Percentiles rank a stretch among this genome's conserved stretches.
phyloP scores from a whole-genome alignment of 2,113 vertebrate genomes.

The Ifrita kowaldi region DNA sequence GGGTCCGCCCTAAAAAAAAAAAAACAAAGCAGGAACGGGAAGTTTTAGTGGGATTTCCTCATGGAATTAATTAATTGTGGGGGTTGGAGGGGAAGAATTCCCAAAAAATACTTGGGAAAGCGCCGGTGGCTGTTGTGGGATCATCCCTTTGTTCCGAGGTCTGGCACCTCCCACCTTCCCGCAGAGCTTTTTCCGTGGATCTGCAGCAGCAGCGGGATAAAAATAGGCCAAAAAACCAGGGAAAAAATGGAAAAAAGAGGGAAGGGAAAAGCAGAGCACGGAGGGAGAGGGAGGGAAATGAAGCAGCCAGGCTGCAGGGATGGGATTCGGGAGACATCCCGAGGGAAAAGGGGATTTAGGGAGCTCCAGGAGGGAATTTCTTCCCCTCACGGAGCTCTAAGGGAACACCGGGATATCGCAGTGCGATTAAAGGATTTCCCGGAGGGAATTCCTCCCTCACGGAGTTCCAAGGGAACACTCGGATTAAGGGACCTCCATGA shows the following conservation, averaged over 20 bases:
- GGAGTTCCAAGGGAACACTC: too few relatives aligned
- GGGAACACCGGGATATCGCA: too few relatives aligned
- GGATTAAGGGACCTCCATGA: too few relatives aligned
- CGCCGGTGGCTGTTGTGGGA: accelerated
- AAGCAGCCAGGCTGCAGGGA: not conserved
- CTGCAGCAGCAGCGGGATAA: not conserved
- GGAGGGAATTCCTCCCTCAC: too few relatives aligned
- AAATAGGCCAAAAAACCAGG: not conserved
- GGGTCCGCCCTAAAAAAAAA: not conserved
- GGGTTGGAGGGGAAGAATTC: not conserved
- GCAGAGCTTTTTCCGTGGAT: not conserved
- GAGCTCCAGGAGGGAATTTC: too few relatives aligned
- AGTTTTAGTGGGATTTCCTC: not conserved
- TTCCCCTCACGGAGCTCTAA: too few relatives aligned
- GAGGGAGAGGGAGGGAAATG: not conserved
- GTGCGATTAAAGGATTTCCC: too few relatives aligned
- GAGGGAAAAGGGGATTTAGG: not conserved
- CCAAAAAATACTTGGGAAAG: not conserved
- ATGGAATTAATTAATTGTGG: accelerated
- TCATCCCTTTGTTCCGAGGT: not conserved
- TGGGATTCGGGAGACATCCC: not conserved
- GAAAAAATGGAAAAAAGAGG: too few relatives aligned
- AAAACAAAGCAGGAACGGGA: not conserved
- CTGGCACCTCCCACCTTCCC: not conserved
- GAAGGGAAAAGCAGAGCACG: not conserved